Conservation (phyloP, 37 sponge, comb jelly and placozoan genomes). For the Oscarella lobularis region DNA sequence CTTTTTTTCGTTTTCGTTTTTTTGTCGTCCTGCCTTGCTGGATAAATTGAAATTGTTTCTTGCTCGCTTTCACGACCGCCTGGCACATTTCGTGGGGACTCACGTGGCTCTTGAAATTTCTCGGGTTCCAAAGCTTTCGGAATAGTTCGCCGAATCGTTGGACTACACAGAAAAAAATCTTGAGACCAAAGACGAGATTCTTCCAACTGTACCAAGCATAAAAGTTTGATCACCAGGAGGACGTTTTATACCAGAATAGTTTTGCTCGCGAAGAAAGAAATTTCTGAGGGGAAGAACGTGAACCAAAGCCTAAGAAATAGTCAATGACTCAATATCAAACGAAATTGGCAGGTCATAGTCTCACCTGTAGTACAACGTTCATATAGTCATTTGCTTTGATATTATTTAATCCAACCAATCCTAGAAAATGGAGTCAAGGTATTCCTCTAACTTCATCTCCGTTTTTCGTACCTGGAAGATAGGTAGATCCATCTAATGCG, state of each 20-base stretch:
- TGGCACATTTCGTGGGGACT: slow-evolving; percentile 98
- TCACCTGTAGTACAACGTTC: slow-evolving; percentile 83
- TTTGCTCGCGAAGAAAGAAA: slow-evolving; percentile 66
- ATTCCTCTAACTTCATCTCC: not conserved
- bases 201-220: slow-evolving; percentile 34
- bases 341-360: not conserved
- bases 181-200: not conserved
- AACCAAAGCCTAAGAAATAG: slow-evolving; percentile 39
- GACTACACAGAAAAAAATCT: slow-evolving; percentile 17
- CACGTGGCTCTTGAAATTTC: slow-evolving; percentile 88
- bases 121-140: slow-evolving; percentile 95
- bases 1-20: no score
- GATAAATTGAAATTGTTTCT: slow-evolving; percentile 91
- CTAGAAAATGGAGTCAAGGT: not conserved
- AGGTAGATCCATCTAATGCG: slow-evolving; percentile 84
- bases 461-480: slow-evolving; percentile 54
- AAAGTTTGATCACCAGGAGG: slow-evolving; percentile 90
- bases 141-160: slow-evolving; percentile 84
- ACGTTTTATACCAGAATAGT: slow-evolving; percentile 65
- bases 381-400: slow-evolving; percentile 98
- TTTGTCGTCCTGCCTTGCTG: slow-evolving; percentile 92
- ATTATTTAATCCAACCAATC: slow-evolving; percentile 83
- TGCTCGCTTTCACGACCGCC: slow-evolving; percentile 75
- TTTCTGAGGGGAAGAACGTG: slow-evolving; percentile 76
- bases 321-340: not conserved